Evolutionary conservation across 2,113 vertebrate genomes (phyloP), one percentile per base, ranked within the genome.

Genomic region (Macrotis lagotis): DNA sequence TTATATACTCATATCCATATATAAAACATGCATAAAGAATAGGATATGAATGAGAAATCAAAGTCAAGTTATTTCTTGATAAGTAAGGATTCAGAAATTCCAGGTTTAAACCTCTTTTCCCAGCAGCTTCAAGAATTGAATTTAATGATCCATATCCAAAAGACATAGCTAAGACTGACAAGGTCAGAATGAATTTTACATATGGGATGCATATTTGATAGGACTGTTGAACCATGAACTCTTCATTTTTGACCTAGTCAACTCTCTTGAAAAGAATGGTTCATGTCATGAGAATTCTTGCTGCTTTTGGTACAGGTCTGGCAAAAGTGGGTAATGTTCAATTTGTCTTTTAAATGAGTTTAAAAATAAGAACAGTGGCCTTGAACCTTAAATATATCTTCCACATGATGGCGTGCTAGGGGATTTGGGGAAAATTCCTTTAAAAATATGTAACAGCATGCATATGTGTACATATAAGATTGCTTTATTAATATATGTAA

Each of bases 171-270:
- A 51, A 97, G 22, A 47, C 90, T 96, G 91, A 97, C 94, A 97
- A 97, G 96, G 95, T 98, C 96, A 98, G 50, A 97, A 97, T 90
- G 91, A 96, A 95, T 98, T 98, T 98, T 98, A 96, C 93, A 98
- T 97, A 94, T 98, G 95, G 89, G 94, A 97, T 55, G 96, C 96
- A 97, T 96, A 98, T 97, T 98, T 97, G 59, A 96, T 98, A 96
- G 91, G 0, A 94, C 96, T 97, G 50, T 97, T 96, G 90, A 98
- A 98, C 93, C 92, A 91, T 25, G 0, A 94, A 74, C 50, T 95
- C 44, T 83, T 83, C 19, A 97, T 96, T 95, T 97, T 98, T 96
- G 93, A 97, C 97, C 95, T 97, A 90, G 97, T 98, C 96, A 98
- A 88, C 92, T 97, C 97, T 48, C 51, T 83, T 97, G 59, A 93